These are phyloP conservation scores for Nomada goodeniana DNA, from an alignment of 2,888 invertebrate genomes.

Conservation along the genomic window DNA sequence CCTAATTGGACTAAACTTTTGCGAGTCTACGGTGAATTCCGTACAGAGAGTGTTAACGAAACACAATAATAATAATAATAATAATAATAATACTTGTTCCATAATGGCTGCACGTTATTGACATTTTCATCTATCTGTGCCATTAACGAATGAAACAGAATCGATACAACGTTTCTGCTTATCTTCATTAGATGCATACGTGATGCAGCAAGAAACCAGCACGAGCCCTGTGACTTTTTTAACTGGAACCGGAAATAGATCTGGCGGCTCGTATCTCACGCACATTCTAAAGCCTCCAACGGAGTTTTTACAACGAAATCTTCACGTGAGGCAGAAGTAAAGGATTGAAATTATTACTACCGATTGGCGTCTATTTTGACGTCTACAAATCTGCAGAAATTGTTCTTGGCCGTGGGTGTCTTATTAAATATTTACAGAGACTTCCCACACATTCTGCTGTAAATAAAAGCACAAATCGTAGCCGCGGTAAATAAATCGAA, in stretches of 20 bases:
- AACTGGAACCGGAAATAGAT: constrained; percentile 38
- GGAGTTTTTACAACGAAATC: constrained; percentile 10
- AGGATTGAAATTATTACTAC: background rate
- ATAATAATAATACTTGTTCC: too few relatives aligned
- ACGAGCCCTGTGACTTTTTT: constrained; percentile 7
- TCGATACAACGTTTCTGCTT: background rate
- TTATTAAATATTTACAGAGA: background rate
- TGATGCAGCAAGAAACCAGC: background rate
- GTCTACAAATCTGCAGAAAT: too few relatives aligned
- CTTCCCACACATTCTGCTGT: background rate
- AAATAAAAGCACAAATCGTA: too few relatives aligned
- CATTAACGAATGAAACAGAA: background rate
- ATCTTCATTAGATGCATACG: background rate
- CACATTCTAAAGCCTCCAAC: constrained; percentile 14
- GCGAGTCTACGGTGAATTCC: too few relatives aligned
- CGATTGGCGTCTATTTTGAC: background rate
- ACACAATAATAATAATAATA: too few relatives aligned
- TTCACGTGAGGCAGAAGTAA: constrained; percentile 27
- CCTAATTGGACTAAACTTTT: too few relatives aligned
- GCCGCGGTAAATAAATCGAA: too few relatives aligned
- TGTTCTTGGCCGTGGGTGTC: too few relatives aligned
- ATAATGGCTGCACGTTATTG: too few relatives aligned
- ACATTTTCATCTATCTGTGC: too few relatives aligned
- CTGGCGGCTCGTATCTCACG: constrained; percentile 16
- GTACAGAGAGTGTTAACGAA: too few relatives aligned